phyloP scores from a whole-genome alignment of 2,797 vertebrate species.

The Moxostoma hubbsi region DNA sequence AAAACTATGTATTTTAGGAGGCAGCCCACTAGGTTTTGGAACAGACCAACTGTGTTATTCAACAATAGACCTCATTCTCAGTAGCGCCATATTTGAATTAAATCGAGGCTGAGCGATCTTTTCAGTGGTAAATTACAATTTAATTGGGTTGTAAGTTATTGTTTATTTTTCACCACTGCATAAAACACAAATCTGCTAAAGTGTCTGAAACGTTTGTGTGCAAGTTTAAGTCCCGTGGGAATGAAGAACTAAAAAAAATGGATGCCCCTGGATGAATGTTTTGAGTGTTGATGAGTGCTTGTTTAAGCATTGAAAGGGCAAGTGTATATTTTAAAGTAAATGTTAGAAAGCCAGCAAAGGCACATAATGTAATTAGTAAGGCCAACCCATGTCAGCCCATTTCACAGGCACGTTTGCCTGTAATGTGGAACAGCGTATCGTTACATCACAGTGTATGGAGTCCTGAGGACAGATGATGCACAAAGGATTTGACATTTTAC shows the following conservation, averaged over 20 bases:
- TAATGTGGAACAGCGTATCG: slow-evolving; percentile 15
- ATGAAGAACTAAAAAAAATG: slow-evolving; percentile 44
- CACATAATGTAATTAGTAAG: slow-evolving; percentile 2
- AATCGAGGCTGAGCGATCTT: no score
- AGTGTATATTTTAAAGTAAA: background rate
- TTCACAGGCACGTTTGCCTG: background rate
- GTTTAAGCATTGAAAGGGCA: slow-evolving; percentile 20
- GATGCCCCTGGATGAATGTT: slow-evolving; percentile 19
- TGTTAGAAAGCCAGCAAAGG: background rate
- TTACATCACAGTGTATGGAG: slow-evolving; percentile 42
- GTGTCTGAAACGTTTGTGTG: background rate
- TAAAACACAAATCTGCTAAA: no score
- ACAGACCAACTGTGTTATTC: no score
- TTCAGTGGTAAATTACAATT: no score
- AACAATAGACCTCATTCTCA: no score
- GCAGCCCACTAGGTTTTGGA: no score
- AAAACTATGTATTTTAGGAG: no score
- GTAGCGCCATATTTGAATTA: no score
- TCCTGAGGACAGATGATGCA: slow-evolving; percentile 28
- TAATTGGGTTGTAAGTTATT: no score
- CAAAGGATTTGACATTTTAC: slow-evolving; percentile 46
- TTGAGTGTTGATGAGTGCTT: slow-evolving; percentile 27
- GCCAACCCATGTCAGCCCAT: background rate
- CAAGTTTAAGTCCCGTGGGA: slow-evolving; percentile 24
- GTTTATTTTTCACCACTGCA: no score